These are phyloP conservation scores for Caenorhabditis angaria DNA, from an alignment of 2,888 invertebrate genomes.

Conservation along the genomic window DNA sequence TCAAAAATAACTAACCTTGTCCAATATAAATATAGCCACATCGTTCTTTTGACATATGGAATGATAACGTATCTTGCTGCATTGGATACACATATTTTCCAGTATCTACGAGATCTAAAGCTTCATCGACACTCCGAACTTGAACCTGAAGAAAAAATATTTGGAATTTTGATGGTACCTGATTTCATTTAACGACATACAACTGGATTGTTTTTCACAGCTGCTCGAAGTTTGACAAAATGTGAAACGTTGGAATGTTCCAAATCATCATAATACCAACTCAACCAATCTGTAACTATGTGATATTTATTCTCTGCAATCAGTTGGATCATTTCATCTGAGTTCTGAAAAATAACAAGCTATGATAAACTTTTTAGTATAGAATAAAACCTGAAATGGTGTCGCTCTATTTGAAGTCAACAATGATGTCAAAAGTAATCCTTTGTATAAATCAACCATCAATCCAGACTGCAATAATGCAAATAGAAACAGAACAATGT, in stretches of 20 bases:
- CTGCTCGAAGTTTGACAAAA: constrained; percentile 48
- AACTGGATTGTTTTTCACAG: constrained; percentile 50
- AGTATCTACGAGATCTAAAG: constrained; percentile 60
- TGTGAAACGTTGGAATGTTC: constrained; percentile 43
- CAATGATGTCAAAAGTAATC: constrained; percentile 44
- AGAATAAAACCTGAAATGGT: constrained; percentile 38
- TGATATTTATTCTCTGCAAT: constrained; percentile 48
- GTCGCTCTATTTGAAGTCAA: constrained; percentile 41
- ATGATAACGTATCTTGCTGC: constrained; percentile 56
- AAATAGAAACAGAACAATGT: constrained; percentile 44
- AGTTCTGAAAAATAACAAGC: constrained; percentile 11
- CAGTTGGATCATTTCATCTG: constrained; percentile 47
- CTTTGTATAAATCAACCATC: constrained; percentile 47
- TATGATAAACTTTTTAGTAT: neutral
- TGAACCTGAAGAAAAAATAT: too few species aligned
- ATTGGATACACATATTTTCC: constrained; percentile 61
- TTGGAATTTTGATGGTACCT: too few species aligned
- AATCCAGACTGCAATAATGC: constrained; percentile 51
- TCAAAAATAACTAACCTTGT: constrained; percentile 43
- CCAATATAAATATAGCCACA: constrained; percentile 60
- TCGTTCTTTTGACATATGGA: constrained; percentile 53
- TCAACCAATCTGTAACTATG: constrained; percentile 51
- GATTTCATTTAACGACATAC: constrained; percentile 14
- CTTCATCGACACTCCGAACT: constrained; percentile 50
- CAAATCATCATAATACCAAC: constrained; percentile 56